Base-by-base conservation (phyloP, 2,888 invertebrate species). In the Acleris laterana region DNA sequence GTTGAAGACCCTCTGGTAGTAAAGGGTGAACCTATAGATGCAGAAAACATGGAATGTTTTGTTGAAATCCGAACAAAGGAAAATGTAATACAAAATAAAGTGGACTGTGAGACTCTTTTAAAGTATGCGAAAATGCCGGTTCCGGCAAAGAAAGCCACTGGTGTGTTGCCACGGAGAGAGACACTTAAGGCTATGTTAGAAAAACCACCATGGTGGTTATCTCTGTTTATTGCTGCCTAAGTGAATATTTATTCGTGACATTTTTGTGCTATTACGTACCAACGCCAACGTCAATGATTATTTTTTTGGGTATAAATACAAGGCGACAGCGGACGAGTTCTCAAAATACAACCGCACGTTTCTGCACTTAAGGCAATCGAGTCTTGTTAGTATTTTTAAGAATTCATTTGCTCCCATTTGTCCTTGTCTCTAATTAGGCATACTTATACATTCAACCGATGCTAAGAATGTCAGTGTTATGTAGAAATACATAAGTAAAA, bases 191-290 rank as follows among this genome's bases (percentile, higher is more conserved):
- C 68, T 7, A 68, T 71, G 70, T 38, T 68, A 22, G 38, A 59
- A 1, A 68, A 68, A 11, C 72, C 70, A 9, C 72, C 72, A 16
- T 69, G 72, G 72, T 72, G 72, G 72, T 44, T 71, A 32, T 55
- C 65, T 9, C 11, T 67, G 17, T 59, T 72, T 9, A 63, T 72
- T 51, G 66, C 68, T 17, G 57, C 65, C 25, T 71, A 66, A 50
- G 13, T 2, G 38, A 60, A 42, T 19, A 2, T 19, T 25, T 19
- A 17, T n/a, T n/a, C 7, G 19, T 4, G 25, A 48, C 6, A 1
- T 17, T 28, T 32, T 49, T 49, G 49, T 49, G 17, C 17, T 11
- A 49, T 11, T 19, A 11, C 11, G 13, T 38, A 38, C 9, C 9
- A n/a, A n/a, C n/a, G n/a, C n/a, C 38, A 38, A 38, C 38, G 38